Percentiles rank a stretch among this genome's conserved stretches.
Conservation (phyloP, 37 sponge, comb jelly and placozoan genomes). For the Chondrilla cf. caribensis region DNA sequence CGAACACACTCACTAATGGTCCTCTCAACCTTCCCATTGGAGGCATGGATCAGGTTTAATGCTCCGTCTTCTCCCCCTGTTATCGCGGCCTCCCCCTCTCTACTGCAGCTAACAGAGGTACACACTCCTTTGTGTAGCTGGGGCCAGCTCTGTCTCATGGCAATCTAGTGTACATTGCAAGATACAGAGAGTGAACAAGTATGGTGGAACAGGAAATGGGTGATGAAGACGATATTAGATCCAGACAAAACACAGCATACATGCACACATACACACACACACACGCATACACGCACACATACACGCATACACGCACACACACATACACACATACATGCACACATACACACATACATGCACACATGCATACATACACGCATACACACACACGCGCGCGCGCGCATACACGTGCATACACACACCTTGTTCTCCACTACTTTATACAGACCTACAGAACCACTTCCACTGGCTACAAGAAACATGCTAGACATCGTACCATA, state of each 20-base stretch:
- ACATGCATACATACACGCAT: too few species aligned
- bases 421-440: neutral
- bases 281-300: too few species aligned
- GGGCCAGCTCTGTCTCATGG: neutral
- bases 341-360: too few species aligned
- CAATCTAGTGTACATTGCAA: neutral
- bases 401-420: too few species aligned
- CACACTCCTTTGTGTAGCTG: neutral
- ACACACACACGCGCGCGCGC: too few species aligned
- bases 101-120: neutral
- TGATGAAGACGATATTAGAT: too few species aligned
- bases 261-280: constrained; percentile 7
- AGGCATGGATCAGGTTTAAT: neutral
- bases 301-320: too few species aligned
- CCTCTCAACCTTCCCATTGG: neutral
- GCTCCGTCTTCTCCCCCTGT: neutral
- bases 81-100: neutral
- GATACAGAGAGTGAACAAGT: neutral
- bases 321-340: too few species aligned
- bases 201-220: too few species aligned
- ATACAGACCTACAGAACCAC: neutral
- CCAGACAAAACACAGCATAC: too few species aligned
- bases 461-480: constrained; percentile 3
- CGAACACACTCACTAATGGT: neutral
- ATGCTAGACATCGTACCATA: neutral